These are phyloP conservation scores for Macheiramphus alcinus DNA, from an alignment of 2,113 vertebrate species.

Conservation along the genomic window DNA sequence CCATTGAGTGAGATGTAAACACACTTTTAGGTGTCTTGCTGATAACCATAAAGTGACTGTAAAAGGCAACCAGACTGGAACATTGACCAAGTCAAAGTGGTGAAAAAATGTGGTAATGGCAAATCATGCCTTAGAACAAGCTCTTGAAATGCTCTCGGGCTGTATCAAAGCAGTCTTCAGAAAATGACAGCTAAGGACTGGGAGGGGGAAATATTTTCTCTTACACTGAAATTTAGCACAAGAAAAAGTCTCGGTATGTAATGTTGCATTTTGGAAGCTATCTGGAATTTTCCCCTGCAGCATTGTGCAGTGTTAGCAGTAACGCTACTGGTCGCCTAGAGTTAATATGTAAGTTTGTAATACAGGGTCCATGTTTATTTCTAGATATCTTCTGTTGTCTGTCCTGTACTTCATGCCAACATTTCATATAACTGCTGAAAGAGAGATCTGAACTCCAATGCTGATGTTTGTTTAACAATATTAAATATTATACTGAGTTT, in stretches of 20 bases:
- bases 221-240: background rate
- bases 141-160: background rate
- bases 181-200: background rate
- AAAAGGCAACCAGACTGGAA: background rate
- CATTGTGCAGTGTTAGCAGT: conserved; percentile 60
- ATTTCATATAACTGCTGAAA: conserved; percentile 31
- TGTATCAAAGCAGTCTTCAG: background rate
- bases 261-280: background rate
- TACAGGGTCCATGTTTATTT: conserved; percentile 72
- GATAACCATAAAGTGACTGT: background rate
- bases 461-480: conserved; percentile 28
- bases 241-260: background rate
- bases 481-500: conserved; percentile 27
- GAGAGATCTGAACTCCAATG: background rate
- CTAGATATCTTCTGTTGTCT: conserved; percentile 68
- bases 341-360: conserved; percentile 64
- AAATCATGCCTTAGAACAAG: background rate
- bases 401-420: conserved; percentile 49
- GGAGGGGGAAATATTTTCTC: background rate
- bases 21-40: background rate
- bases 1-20: background rate
- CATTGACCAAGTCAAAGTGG: background rate
- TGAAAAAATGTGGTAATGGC: background rate
- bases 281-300: conserved; percentile 45
- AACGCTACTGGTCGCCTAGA: background rate